Base-by-base conservation (phyloP, 2,888 invertebrate genomes). In the Athalia cordata region DNA sequence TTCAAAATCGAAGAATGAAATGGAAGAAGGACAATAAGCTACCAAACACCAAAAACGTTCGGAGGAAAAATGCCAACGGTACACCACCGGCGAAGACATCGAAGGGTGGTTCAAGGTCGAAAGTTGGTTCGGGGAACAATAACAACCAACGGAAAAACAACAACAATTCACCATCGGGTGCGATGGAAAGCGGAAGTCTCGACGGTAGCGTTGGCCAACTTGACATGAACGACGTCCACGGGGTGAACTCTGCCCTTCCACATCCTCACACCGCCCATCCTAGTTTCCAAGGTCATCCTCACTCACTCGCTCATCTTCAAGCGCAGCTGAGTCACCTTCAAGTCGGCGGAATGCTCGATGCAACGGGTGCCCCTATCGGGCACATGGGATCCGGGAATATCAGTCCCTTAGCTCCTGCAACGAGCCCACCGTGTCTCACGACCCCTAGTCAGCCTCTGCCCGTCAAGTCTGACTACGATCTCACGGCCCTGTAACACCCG, bases 11-110 rank as follows among this genome's bases (percentile, higher is more conserved):
- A 74, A 92, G 96, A 81, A 96, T 96, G 96, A 96, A 96, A 90
- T 96, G 94, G 94, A 96, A 96, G 91, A 96, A 96, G 91, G 96
- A 93, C 93, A 96, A 96, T 92, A 96, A 96, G 91, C 92, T 96
- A 86, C 96, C 96, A 74, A 96, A 96, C 92, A 96, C 96, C 80
- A 95, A 95, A 89, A 95, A 95, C 90, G 94, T 94, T 47, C 91
- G 94, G 83, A 91, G 92, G 89, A 92, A 92, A 91, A 92, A 92
- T 81, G 89, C 89, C 8, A 91, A 90, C 82, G 92, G 92, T 0
- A 88, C 88, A 47, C 57, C 84, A 0, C 79, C 86, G n/a, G 6
- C 85, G 7, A 88, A 88, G 66, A 76, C 86, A 3, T 52, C 85
- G 3, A 89, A 89, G 61, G 61, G 81, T 2, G 80, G 78, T 3